Evolutionary conservation across 2,797 vertebrate genomes (phyloP).

Genomic region (Lacerta bilineata): DNA sequence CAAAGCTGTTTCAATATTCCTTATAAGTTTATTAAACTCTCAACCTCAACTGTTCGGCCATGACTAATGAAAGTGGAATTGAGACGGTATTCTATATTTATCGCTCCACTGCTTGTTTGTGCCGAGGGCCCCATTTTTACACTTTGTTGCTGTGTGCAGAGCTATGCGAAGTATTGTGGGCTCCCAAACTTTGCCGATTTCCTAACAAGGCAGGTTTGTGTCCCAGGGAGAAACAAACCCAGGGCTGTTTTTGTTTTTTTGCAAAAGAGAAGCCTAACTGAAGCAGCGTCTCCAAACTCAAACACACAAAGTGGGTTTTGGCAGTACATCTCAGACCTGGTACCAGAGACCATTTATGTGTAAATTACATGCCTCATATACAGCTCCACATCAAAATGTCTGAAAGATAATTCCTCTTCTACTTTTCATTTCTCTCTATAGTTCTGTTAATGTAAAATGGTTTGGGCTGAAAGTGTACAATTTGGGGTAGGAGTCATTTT

Average conservation of each 20-base stretch:
- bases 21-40: slow-evolving; percentile 86
- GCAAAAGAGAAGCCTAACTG: slow-evolving; percentile 57
- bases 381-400: slow-evolving; percentile 52
- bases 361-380: slow-evolving; percentile 60
- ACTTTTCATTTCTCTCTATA: neutral
- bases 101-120: slow-evolving; percentile 79
- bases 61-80: slow-evolving; percentile 85
- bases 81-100: slow-evolving; percentile 85
- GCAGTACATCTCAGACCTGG: slow-evolving; percentile 69
- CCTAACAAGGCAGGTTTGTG: slow-evolving; percentile 87
- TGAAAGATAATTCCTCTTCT: neutral
- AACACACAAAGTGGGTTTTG: slow-evolving; percentile 70
- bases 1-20: slow-evolving; percentile 85
- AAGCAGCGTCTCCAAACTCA: slow-evolving; percentile 73
- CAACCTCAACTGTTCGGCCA: slow-evolving; percentile 79
- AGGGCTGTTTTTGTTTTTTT: slow-evolving; percentile 70
- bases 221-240: slow-evolving; percentile 79
- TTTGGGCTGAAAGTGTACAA: too few relatives aligned
- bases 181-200: slow-evolving; percentile 85
- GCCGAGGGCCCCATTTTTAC: slow-evolving; percentile 86
- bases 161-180: slow-evolving; percentile 87
- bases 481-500: neutral
- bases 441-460: neutral
- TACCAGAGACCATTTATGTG: slow-evolving; percentile 71
- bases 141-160: slow-evolving; percentile 84